Percentiles rank a stretch among this genome's conserved stretches.
Conservation (phyloP, 1,140 invertebrate genomes). For the Drosophila funebris region DNA sequence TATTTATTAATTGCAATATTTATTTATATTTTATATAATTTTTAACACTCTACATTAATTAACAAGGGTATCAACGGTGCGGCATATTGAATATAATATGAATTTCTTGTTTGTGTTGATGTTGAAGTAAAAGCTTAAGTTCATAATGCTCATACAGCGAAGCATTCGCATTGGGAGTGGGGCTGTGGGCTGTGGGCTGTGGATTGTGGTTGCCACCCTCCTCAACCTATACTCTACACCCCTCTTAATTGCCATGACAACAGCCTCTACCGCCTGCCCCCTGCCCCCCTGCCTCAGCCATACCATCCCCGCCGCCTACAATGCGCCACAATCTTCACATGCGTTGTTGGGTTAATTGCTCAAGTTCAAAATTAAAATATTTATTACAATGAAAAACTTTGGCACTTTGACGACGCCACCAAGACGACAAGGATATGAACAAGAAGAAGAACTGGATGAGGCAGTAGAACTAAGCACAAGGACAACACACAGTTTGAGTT, state of each 20-base stretch:
- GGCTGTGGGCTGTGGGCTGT: not conserved
- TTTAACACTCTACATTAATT: too few relatives aligned
- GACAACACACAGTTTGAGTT: too few relatives aligned
- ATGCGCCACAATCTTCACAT: constrained; percentile 45
- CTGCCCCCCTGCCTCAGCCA: too few relatives aligned
- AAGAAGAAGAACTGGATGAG: not conserved
- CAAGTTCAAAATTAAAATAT: constrained; percentile 82
- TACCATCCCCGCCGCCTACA: not conserved
- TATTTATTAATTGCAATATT: too few relatives aligned
- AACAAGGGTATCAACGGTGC: too few relatives aligned
- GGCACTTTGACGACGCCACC: constrained; percentile 75
- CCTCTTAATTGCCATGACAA: constrained; percentile 62
- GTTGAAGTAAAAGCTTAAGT: constrained; percentile 61
- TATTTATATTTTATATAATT: too few relatives aligned
- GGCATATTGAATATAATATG: constrained; percentile 27
- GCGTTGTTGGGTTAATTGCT: constrained; percentile 78
- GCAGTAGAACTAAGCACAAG: not conserved
- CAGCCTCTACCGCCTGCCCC: not conserved
- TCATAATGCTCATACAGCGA: constrained; percentile 64
- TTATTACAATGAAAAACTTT: constrained; percentile 82
- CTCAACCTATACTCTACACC: too few relatives aligned
- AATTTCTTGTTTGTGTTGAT: constrained; percentile 45
- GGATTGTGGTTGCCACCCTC: constrained; percentile 4
- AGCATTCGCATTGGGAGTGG: too few relatives aligned
- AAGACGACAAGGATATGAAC: constrained; percentile 44